Evolutionary conservation across 2,113 vertebrate genomes (phyloP), one percentile per base, ranked within the genome.

Genomic region (Mastomys coucha): DNA sequence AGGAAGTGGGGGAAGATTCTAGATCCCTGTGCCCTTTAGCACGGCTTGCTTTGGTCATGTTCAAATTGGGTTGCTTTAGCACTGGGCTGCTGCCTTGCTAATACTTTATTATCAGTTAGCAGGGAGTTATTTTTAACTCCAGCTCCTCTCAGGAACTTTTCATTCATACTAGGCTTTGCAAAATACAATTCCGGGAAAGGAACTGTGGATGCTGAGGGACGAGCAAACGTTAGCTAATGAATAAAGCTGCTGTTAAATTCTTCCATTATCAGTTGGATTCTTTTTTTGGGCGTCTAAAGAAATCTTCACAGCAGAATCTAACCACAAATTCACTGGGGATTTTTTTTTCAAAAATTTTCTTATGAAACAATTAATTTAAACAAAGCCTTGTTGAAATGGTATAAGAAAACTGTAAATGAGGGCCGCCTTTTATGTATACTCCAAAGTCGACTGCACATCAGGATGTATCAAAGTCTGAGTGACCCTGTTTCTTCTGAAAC

Each of bases 91-190:
- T 42, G 80, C 65, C 73, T 87, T 73, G 45, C 87, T 93, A 81
- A 96, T 70, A 49, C 92, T 96, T 96, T 96, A 95, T 96, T 96
- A 97, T 70, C 92, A 81, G 92, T 91, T 97, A 96, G 93, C 91
- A 72, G 42, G 56, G 70, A 96, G 88, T 88, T 97, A 98, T 96
- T 97, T 98, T 96, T 97, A 97, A 97, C 95, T 90, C 31, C 63
- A 70, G 81, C 56, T 94, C 45, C 80, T 72, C 80, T 96, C 77
- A 84, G 69, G 45, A 91, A 89, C 84, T 97, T 97, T 94, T 33
- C 73, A 94, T 96, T 96, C 94, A 88, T 36, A 88, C 85, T 76
- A 88, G 86, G 70, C 82, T 95, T 92, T 97, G 70, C 75, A 91
- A 95, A 97, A 86, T 88, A 90, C 82, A 86, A 58, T 80, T 96